These are phyloP conservation scores for Anabas testudineus DNA, from an alignment of 2,797 vertebrate species.

Conservation along the genomic window DNA sequence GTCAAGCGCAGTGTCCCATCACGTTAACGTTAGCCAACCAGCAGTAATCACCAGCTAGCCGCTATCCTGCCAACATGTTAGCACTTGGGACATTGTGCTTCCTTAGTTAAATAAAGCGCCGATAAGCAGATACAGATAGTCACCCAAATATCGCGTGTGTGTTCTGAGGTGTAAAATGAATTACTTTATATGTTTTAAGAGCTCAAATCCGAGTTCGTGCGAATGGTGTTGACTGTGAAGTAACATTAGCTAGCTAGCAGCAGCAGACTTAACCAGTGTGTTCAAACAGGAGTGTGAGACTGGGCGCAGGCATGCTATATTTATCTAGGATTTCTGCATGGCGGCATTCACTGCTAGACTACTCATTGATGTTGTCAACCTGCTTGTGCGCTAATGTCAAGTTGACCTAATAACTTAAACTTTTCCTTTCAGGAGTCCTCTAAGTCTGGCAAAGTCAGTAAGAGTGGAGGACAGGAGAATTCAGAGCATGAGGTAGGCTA, in stretches of 20 bases:
- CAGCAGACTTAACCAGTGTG: constrained; percentile 40
- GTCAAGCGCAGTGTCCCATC: constrained; percentile 55
- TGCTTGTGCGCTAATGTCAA: constrained; percentile 1
- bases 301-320: constrained; percentile 54
- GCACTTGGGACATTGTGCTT: constrained; percentile 9
- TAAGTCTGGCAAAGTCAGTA: constrained; percentile 85
- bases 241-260: constrained; percentile 53
- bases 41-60: constrained; percentile 56
- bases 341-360: constrained; percentile 21
- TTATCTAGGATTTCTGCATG: constrained; percentile 48
- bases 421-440: constrained; percentile 79
- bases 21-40: constrained; percentile 54
- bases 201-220: constrained; percentile 27
- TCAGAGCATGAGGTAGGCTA: constrained; percentile 84
- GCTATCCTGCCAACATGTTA: constrained; percentile 49
- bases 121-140: background rate
- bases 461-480: constrained; percentile 84
- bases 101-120: background rate
- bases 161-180: background rate
- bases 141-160: rapidly evolving
- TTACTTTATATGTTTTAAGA: background rate
- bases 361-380: constrained; percentile 10
- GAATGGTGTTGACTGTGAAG: constrained; percentile 13
- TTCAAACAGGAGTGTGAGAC: constrained; percentile 48
- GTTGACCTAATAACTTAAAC: background rate